phyloP scores from a whole-genome alignment of 2,888 invertebrate genomes.

The Punctoribates punctum region DNA sequence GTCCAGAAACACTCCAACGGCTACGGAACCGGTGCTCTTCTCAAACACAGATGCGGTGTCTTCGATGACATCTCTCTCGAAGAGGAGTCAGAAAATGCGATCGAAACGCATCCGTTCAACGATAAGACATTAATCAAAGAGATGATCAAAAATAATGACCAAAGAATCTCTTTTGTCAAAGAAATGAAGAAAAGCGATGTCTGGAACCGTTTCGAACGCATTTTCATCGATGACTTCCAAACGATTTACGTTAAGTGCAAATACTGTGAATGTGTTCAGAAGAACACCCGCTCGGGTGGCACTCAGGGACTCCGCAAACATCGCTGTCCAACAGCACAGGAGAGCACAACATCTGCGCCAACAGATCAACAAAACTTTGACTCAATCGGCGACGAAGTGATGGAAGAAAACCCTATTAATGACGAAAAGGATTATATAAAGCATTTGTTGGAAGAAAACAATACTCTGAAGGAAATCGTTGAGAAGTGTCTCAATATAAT shows the following conservation, averaged over 20 bases:
- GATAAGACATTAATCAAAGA: not conserved
- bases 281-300: not conserved
- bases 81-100: not conserved
- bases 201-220: conserved; percentile 29
- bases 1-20: not conserved
- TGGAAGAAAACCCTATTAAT: not conserved
- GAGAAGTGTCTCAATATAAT: conserved; percentile 31
- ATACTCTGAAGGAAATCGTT: conserved; percentile 12
- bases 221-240: not conserved
- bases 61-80: not conserved
- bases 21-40: conserved; percentile 3
- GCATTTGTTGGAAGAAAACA: not conserved
- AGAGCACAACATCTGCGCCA: not conserved
- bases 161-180: not conserved
- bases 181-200: conserved; percentile 17
- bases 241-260: conserved; percentile 20
- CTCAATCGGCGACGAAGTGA: not conserved
- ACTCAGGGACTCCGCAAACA: not conserved
- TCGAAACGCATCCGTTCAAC: not conserved
- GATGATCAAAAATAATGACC: not conserved
- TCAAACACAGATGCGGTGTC: not conserved
- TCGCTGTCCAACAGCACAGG: not conserved
- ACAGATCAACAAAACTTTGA: not conserved
- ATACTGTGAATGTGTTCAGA: not conserved
- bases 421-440: not conserved